Evolutionary conservation across 35 echinoderm and acorn worm genomes (phyloP).

Genomic region (Diadema setosum): DNA sequence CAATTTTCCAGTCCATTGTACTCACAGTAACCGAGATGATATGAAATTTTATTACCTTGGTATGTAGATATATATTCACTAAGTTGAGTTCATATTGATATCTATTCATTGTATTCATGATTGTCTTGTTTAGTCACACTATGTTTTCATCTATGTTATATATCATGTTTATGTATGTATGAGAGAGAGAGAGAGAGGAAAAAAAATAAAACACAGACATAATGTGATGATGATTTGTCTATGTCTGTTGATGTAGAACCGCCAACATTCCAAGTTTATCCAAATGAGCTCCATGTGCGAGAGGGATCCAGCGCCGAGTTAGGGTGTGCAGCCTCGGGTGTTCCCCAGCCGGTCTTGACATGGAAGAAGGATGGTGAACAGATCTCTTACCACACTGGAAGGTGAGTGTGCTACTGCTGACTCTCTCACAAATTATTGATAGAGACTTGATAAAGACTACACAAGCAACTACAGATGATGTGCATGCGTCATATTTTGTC

Average conservation of each 20-base stretch:
- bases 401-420: background rate
- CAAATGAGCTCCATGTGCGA: background rate
- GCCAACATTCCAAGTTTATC: slow-evolving; percentile 37
- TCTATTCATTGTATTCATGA: background rate
- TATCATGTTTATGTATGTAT: too few species aligned
- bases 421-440: too few species aligned
- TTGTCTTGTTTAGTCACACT: too few species aligned
- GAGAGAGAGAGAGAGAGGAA: too few species aligned
- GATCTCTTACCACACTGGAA: background rate
- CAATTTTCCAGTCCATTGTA: background rate
- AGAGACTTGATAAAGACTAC: too few species aligned
- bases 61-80: background rate
- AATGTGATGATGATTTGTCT: too few species aligned
- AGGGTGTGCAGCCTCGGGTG: slow-evolving; percentile 44
- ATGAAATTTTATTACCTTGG: background rate
- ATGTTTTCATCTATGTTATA: too few species aligned
- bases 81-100: background rate
- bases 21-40: background rate
- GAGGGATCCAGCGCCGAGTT: background rate
- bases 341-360: slow-evolving; percentile 31
- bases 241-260: slow-evolving; percentile 61
- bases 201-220: too few species aligned
- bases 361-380: slow-evolving; percentile 92
- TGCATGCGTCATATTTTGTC: too few species aligned
- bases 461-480: too few species aligned